phyloP scores from a whole-genome alignment of 2,113 vertebrate genomes.

The Ptilonorhynchus violaceus region DNA sequence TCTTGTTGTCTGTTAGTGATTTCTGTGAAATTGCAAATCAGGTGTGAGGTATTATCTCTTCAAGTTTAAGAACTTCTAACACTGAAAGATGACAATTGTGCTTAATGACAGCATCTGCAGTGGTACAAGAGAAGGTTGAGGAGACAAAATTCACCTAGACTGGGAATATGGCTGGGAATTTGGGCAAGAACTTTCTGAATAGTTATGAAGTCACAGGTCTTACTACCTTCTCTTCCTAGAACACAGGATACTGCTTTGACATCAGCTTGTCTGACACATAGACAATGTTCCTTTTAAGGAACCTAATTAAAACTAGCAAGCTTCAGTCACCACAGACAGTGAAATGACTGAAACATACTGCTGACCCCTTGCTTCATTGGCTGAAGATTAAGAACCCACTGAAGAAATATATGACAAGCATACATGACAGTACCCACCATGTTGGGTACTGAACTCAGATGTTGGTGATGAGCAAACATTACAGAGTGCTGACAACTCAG shows the following conservation, averaged over 20 bases:
- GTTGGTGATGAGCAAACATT: neutral
- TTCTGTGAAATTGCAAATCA: neutral
- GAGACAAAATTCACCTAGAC: neutral
- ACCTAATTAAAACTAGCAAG: neutral
- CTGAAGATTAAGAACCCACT: neutral
- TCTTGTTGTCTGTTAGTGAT: neutral
- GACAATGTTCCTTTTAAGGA: neutral
- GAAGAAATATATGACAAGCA: neutral
- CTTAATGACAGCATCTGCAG: neutral
- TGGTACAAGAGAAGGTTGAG: neutral
- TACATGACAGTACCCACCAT: no score
- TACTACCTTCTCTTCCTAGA: neutral
- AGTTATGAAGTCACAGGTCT: neutral
- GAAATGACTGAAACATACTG: neutral
- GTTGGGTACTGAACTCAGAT: neutral
- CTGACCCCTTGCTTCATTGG: neutral
- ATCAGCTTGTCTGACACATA: neutral
- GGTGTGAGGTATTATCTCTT: neutral
- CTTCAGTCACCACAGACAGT: neutral
- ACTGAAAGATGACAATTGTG: neutral
- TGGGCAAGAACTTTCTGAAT: neutral
- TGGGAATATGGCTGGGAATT: neutral
- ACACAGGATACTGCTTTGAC: neutral
- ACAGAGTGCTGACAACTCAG: neutral
- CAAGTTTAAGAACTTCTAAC: neutral